These are phyloP conservation scores for Catajapyx aquilonaris DNA, from an alignment of 1,140 invertebrate genomes.

Conservation along the genomic window DNA sequence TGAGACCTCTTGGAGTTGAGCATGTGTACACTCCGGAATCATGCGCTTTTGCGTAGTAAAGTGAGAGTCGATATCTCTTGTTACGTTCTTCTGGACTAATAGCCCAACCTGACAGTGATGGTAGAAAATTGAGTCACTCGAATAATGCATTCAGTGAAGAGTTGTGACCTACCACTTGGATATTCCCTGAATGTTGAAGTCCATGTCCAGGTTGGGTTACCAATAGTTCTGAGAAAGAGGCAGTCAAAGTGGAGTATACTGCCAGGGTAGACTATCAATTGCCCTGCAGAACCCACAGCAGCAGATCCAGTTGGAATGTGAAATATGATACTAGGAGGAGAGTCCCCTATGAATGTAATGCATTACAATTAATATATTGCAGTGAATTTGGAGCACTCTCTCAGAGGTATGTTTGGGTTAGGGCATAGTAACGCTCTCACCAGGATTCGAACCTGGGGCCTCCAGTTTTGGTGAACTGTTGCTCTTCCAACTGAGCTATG, in stretches of 20 bases:
- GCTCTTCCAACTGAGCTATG: too few relatives aligned
- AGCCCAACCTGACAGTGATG: conserved; percentile 43
- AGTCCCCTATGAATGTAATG: conserved; percentile 37
- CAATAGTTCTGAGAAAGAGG: conserved; percentile 44
- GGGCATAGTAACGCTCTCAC: too few relatives aligned
- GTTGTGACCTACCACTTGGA: conserved; percentile 46
- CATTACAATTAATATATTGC: too few relatives aligned
- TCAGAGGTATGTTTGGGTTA: too few relatives aligned
- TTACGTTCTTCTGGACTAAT: conserved; percentile 48
- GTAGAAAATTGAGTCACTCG: not conserved
- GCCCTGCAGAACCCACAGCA: conserved; percentile 50
- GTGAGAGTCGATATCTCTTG: conserved; percentile 57
- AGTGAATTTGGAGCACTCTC: too few relatives aligned
- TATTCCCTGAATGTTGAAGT: conserved; percentile 53
- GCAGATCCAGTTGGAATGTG: conserved; percentile 56
- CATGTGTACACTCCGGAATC: conserved; percentile 69
- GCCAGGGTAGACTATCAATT: conserved; percentile 56
- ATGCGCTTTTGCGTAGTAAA: conserved; percentile 56
- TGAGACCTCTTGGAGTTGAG: conserved; percentile 50
- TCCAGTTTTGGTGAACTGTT: too few relatives aligned
- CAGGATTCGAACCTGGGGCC: too few relatives aligned
- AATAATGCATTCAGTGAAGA: too few relatives aligned
- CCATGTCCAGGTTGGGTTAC: conserved; percentile 75
- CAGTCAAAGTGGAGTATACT: conserved; percentile 67
- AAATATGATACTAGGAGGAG: conserved; percentile 62